Evolutionary conservation across 2,113 vertebrate genomes (phyloP).

Genomic region (Carlito syrichta): DNA sequence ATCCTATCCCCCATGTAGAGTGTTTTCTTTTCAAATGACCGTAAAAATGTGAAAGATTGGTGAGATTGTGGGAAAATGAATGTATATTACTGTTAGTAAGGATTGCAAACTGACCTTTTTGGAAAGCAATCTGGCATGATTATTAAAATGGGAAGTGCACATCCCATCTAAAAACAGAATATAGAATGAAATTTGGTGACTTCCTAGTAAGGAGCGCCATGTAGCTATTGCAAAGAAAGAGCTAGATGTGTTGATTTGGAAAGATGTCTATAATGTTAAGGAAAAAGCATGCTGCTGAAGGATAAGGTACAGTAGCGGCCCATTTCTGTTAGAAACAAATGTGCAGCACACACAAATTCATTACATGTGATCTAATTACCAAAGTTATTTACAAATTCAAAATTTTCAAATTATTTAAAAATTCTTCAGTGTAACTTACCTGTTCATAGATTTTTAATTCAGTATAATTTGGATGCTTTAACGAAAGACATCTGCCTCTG

Average conservation of each 20-base stretch:
- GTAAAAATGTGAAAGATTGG: background rate
- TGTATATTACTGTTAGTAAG: background rate
- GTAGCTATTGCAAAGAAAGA: background rate
- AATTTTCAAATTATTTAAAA: background rate
- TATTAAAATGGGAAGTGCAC: background rate
- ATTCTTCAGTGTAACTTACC: background rate
- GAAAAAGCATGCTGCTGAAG: background rate
- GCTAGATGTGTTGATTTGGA: background rate
- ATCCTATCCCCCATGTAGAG: background rate
- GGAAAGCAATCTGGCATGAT: background rate
- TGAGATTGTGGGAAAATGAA: slow-evolving; percentile 7
- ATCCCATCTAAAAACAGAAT: background rate
- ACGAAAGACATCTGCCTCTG: background rate
- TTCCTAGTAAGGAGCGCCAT: background rate
- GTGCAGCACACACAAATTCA: background rate
- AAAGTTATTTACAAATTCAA: too few species aligned
- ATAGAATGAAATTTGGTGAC: slow-evolving; percentile 14
- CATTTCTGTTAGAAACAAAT: background rate
- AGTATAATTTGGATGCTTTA: background rate
- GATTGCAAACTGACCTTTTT: background rate
- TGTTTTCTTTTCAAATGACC: background rate
- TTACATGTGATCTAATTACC: background rate
- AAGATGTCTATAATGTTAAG: background rate
- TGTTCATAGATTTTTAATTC: background rate
- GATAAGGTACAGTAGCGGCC: background rate